Base-by-base conservation (phyloP, 2,113 vertebrate species). In the Scomber scombrus region DNA sequence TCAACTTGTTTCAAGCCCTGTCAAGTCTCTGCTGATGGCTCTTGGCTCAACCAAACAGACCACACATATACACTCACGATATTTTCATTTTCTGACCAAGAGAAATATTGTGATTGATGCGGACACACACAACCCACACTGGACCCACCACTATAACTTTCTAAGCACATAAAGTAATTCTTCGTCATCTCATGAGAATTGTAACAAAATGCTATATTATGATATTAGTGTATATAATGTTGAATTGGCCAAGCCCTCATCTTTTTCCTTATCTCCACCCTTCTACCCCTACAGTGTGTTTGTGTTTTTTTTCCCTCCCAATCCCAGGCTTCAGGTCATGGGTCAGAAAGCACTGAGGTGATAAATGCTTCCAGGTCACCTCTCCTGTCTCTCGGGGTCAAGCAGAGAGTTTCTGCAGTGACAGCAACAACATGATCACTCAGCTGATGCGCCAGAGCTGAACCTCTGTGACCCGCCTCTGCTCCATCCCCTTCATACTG, bases 281-380 rank as follows among this genome's bases (percentile, higher is more conserved):
- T 2, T 8, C 19, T 11, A 45, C 15, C 29, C 54, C 47, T 56
- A 54, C 45, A 46, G 29, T 63, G 45, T 52, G 58, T 52, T 65
- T 67, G 29, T 19, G 55, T 15, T 76, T 71, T 73, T 54, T 72
- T 16, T 51, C 49, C 10, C 47, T 15, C 45, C 56, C 51, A 71
- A 65, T 88, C 73, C 78, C 67, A 61, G 74, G 82, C 67, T 29
- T 49, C 14, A 58, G 89, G 81, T 82, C 81, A 81, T 1, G 43
- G 88, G 82, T 92, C 89, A 89, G 71, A 88, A 84, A 81, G 71
- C 86, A 71, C 55, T 9, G 71, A 71, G 85, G 90, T 92, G 92
- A 93, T 91, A 90, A 93, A 91, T 90, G 87, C 91, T 91, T 92
- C 91, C 88, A 91, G 91, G 91, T 91, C 91, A 91, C 26, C 82